A percentile compares a stretch with the other conserved stretches of the same genome.
These are phyloP conservation scores for Dinomys branickii DNA, from an alignment of 2,113 vertebrate genomes.

Conservation along the genomic window DNA sequence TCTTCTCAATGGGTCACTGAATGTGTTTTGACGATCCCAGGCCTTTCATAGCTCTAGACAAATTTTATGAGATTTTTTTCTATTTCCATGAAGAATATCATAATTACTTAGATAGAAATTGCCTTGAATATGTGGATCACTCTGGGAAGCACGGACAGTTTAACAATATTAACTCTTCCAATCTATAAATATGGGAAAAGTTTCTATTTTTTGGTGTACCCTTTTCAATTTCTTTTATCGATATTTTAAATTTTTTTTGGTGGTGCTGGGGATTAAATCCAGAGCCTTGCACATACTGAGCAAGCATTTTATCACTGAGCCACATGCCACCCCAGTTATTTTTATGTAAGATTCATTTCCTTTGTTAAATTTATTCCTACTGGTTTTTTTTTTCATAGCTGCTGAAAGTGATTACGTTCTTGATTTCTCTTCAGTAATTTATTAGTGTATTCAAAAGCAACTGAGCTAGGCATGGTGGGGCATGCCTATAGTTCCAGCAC, in stretches of 20 bases:
- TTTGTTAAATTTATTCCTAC: background rate
- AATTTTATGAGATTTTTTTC: background rate
- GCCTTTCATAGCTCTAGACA: background rate
- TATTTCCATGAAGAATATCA: background rate
- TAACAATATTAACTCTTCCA: background rate
- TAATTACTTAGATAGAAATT: background rate
- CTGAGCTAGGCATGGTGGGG: background rate
- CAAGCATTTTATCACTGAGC: background rate
- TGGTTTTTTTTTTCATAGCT: background rate
- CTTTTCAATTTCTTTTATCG: background rate
- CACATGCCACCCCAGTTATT: background rate
- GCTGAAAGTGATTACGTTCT: background rate
- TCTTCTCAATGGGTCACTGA: background rate
- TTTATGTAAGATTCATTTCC: background rate
- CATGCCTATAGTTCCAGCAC: background rate
- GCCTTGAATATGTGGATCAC: background rate
- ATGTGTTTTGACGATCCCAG: background rate
- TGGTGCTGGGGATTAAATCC: background rate
- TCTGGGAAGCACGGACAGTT: background rate
- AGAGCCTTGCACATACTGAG: background rate
- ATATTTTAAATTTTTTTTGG: background rate
- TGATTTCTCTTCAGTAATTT: background rate
- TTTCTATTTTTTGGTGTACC: background rate
- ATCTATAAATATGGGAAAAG: background rate
- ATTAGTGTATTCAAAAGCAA: background rate